Conservation (phyloP, 2,113 vertebrate genomes). For the Pyxicephalus adspersus region DNA sequence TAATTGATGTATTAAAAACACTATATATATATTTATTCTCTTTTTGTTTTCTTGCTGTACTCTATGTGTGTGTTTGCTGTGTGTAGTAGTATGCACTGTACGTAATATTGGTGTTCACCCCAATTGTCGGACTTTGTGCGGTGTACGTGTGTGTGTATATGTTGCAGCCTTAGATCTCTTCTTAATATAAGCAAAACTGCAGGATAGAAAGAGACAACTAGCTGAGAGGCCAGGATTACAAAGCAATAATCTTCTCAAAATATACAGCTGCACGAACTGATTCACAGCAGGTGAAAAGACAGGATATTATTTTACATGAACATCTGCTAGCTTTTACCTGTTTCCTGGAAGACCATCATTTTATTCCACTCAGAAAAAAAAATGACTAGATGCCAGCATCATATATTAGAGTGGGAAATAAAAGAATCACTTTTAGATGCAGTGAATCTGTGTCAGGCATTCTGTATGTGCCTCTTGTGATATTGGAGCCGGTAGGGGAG, state of each 20-base stretch:
- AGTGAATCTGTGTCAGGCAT: too few relatives aligned
- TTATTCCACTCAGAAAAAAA: conserved; percentile 17
- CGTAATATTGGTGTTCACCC: too few relatives aligned
- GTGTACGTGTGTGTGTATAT: not conserved
- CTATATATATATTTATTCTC: too few relatives aligned
- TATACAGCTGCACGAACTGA: conserved; percentile 35
- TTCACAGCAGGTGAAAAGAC: conserved; percentile 14
- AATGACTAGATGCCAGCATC: not conserved
- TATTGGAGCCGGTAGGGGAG: too few relatives aligned
- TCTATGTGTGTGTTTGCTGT: too few relatives aligned
- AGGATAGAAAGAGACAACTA: not conserved
- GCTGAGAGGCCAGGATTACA: conserved; percentile 11
- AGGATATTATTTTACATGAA: conserved; percentile 31
- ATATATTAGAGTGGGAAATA: not conserved
- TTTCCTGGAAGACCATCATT: conserved; percentile 44
- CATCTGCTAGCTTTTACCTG: conserved; percentile 48
- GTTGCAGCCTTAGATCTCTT: conserved; percentile 5
- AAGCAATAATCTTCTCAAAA: conserved; percentile 37
- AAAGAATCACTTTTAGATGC: too few relatives aligned
- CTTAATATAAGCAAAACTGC: conserved; percentile 11
- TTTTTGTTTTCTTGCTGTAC: too few relatives aligned
- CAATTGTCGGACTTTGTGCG: too few relatives aligned
- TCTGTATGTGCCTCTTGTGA: too few relatives aligned
- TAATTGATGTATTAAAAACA: too few relatives aligned
- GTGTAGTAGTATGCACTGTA: too few relatives aligned